Percentiles rank a stretch among this genome's conserved stretches.
These are phyloP conservation scores for Alosa sapidissima DNA, from an alignment of 2,797 vertebrate genomes.

Conservation along the genomic window DNA sequence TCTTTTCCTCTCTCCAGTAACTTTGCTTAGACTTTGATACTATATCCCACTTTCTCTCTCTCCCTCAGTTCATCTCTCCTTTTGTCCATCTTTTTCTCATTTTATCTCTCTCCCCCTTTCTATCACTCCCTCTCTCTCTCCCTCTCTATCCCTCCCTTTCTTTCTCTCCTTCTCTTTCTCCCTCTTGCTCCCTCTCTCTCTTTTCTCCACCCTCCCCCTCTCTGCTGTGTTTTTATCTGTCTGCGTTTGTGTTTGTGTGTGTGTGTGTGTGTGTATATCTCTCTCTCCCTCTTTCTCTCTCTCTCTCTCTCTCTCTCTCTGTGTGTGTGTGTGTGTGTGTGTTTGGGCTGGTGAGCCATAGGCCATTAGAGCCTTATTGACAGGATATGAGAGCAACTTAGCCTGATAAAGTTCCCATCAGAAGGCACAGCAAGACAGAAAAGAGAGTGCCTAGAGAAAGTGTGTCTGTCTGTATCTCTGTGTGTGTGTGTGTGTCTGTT, in stretches of 20 bases:
- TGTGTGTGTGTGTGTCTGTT: constrained; percentile 6
- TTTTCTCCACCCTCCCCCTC: background rate
- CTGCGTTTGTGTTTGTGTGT: background rate
- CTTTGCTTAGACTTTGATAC: background rate
- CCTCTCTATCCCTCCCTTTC: background rate
- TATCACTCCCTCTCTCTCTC: background rate
- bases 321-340: too few species aligned
- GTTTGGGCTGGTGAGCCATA: too few species aligned
- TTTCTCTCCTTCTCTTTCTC: background rate
- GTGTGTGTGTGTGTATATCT: too few species aligned
- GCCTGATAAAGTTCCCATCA: constrained; percentile 55
- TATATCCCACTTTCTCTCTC: background rate
- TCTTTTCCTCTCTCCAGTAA: background rate
- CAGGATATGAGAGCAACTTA: constrained; percentile 64
- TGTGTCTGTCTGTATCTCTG: background rate
- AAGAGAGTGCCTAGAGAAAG: background rate
- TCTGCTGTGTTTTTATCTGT: background rate
- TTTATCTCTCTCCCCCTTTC: background rate
- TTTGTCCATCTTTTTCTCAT: background rate
- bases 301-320: too few species aligned
- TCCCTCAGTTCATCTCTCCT: background rate
- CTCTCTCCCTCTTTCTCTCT: too few species aligned
- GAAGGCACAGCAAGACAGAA: constrained; percentile 45
- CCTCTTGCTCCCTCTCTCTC: background rate
- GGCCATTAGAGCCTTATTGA: constrained; percentile 75